These are phyloP conservation scores for Drosophila auraria DNA, from an alignment of 1,140 invertebrate species.

Conservation along the genomic window DNA sequence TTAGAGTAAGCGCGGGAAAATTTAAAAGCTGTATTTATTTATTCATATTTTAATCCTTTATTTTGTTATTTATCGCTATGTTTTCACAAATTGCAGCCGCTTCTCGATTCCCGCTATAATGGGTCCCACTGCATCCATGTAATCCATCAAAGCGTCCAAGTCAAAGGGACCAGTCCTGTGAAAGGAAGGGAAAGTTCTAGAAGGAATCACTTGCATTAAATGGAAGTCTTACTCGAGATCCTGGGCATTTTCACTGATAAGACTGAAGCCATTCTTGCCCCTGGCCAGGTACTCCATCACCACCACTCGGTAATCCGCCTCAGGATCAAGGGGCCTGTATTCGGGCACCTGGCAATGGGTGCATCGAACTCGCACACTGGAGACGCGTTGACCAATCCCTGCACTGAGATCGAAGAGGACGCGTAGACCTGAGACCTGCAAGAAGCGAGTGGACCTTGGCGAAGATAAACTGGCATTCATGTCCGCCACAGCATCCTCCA, in stretches of 20 bases:
- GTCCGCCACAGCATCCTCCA: slow-evolving; percentile 87
- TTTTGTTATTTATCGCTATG: too few species aligned
- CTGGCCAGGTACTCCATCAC: slow-evolving; percentile 88
- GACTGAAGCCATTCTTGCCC: slow-evolving; percentile 88
- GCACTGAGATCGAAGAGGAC: slow-evolving; percentile 85
- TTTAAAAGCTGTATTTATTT: neutral
- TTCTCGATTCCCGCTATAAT: slow-evolving; percentile 58
- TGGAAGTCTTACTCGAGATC: slow-evolving; percentile 51
- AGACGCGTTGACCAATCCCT: slow-evolving; percentile 86
- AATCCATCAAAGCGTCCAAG: slow-evolving; percentile 76
- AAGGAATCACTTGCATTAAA: neutral
- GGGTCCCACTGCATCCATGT: slow-evolving; percentile 74
- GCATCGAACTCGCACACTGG: slow-evolving; percentile 87
- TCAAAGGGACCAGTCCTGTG: slow-evolving; percentile 65
- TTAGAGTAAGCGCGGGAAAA: neutral
- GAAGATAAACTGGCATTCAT: slow-evolving; percentile 79
- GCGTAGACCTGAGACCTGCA: slow-evolving; percentile 87
- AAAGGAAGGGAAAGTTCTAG: neutral
- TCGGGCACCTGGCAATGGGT: slow-evolving; percentile 88
- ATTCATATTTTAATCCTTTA: too few species aligned
- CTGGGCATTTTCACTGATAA: slow-evolving; percentile 73
- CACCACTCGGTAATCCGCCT: slow-evolving; percentile 88
- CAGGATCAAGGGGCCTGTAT: slow-evolving; percentile 86
- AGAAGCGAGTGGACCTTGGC: slow-evolving; percentile 84
- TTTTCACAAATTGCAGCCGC: slow-evolving; percentile 47